These are phyloP conservation scores for Clarias pachynema DNA, from an alignment of 2,797 vertebrate genomes.

Conservation along the genomic window DNA sequence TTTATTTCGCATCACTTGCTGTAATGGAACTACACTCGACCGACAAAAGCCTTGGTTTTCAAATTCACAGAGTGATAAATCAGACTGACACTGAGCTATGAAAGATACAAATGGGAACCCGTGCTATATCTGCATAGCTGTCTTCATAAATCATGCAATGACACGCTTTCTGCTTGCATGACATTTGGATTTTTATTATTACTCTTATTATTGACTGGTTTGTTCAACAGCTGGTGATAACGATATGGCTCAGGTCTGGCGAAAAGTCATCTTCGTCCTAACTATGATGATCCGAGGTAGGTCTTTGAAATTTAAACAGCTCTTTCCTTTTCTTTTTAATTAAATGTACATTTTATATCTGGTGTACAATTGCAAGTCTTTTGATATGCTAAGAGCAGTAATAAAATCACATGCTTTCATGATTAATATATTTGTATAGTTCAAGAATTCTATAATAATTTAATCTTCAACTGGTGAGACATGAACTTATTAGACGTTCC, in stretches of 20 bases:
- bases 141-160: constrained; percentile 30
- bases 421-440: neutral
- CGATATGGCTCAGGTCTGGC: constrained; percentile 60
- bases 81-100: constrained; percentile 30
- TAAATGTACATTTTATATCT: neutral
- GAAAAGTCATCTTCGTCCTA: constrained; percentile 61
- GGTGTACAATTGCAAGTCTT: neutral
- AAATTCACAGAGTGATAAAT: constrained; percentile 31
- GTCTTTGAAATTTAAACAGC: constrained; percentile 27
- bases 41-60: constrained; percentile 21
- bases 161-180: neutral
- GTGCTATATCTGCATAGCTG: constrained; percentile 6
- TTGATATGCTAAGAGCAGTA: neutral
- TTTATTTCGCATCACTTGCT: constrained; percentile 29
- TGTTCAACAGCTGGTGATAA: constrained; percentile 57
- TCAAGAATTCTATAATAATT: neutral
- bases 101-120: constrained; percentile 12
- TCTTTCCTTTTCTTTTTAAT: neutral
- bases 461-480: neutral
- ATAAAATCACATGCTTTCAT: neutral
- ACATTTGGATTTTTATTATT: constrained; percentile 4
- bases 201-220: neutral
- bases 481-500: neutral
- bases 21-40: constrained; percentile 27
- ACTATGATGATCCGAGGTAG: constrained; percentile 60